A percentile compares a stretch with the other conserved stretches of the same genome.
phyloP scores from a whole-genome alignment of 2,888 invertebrate genomes.

The Drosophila mayaguana region DNA sequence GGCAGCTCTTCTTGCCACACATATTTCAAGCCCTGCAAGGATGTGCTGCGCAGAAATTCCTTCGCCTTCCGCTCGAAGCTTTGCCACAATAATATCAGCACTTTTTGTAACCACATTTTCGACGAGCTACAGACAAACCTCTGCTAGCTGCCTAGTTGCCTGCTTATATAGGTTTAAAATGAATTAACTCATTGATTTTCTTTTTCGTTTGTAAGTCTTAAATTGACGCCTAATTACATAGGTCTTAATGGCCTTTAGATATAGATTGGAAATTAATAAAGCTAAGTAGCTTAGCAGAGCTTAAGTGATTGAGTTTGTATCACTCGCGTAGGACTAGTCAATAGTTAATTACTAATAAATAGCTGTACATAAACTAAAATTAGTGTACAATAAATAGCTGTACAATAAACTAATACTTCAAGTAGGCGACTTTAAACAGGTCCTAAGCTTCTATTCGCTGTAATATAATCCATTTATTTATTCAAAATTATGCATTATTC shows the following conservation, averaged over 20 bases:
- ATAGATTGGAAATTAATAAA: neutral
- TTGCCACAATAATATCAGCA: constrained; percentile 7
- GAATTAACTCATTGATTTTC: constrained; percentile 22
- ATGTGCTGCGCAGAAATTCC: constrained; percentile 88
- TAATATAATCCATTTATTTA: neutral
- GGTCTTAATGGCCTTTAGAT: constrained; percentile 6
- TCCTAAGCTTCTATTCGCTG: neutral
- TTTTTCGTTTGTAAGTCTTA: constrained; percentile 3
- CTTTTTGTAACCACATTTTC: constrained; percentile 31
- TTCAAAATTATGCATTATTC: too few species aligned
- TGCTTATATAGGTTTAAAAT: constrained; percentile 13
- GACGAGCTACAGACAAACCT: neutral
- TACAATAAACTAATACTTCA: too few species aligned
- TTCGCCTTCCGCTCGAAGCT: constrained; percentile 82
- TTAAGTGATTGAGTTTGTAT: neutral
- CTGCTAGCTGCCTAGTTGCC: neutral
- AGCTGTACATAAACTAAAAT: neutral
- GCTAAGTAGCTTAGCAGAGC: neutral
- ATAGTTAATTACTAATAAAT: neutral
- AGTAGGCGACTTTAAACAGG: neutral
- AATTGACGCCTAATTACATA: neutral
- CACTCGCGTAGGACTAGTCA: neutral
- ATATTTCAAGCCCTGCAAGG: constrained; percentile 91
- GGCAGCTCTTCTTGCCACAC: constrained; percentile 86
- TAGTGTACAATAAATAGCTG: too few species aligned